Evolutionary conservation across 1,140 invertebrate genomes (phyloP).

Genomic region (Heliconius hermathena): DNA sequence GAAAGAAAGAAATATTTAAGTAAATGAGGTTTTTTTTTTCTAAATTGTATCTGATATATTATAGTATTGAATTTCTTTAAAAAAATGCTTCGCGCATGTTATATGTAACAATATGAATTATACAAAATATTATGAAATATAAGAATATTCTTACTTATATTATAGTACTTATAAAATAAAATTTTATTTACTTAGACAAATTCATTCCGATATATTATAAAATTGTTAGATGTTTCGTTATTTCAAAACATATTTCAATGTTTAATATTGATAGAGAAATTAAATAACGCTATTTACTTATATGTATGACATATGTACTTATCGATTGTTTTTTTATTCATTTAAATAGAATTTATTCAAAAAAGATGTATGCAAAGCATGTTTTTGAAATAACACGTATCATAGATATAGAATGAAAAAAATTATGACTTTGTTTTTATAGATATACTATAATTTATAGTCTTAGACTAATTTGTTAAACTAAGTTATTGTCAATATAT

Average conservation of each 20-base stretch:
- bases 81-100: too few relatives aligned
- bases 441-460: conserved; percentile 27
- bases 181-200: conserved; percentile 39
- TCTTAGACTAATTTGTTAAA: conserved; percentile 43
- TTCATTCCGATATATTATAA: conserved; percentile 30
- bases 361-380: conserved; percentile 32
- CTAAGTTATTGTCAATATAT: conserved; percentile 3
- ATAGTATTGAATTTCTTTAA: too few relatives aligned
- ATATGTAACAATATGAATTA: background rate
- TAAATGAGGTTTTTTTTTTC: too few relatives aligned
- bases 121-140: conserved; percentile 17
- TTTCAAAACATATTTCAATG: conserved; percentile 38
- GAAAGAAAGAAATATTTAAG: background rate
- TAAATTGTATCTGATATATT: too few relatives aligned
- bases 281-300: conserved; percentile 32
- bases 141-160: conserved; percentile 23
- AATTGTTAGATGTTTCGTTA: conserved; percentile 37
- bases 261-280: conserved; percentile 40
- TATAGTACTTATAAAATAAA: conserved; percentile 21
- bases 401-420: conserved; percentile 19
- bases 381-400: conserved; percentile 28
- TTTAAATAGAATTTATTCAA: conserved; percentile 25
- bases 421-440: conserved; percentile 19
- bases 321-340: conserved; percentile 15
- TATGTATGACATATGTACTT: conserved; percentile 34